Evolutionary conservation across 1,140 invertebrate genomes (phyloP).

Genomic region (Himalopsyche phryganea): DNA sequence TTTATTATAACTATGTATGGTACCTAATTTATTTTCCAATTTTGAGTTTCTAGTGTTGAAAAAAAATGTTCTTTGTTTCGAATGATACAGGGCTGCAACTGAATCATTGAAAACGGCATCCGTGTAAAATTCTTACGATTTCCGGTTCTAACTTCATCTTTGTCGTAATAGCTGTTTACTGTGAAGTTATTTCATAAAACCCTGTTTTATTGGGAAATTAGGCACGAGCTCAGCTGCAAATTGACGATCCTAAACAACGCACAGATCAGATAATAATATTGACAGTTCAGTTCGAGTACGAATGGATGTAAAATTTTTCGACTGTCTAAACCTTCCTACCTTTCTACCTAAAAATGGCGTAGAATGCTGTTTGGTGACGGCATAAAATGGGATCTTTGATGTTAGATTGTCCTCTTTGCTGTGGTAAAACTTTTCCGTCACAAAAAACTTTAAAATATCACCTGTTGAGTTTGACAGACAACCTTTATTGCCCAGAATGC

Average conservation of each 20-base stretch:
- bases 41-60: too few species aligned
- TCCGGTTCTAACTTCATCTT: constrained; percentile 27
- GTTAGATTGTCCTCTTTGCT: constrained; percentile 62
- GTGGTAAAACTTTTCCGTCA: constrained; percentile 57
- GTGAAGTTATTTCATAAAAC: constrained; percentile 50
- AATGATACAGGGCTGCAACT: too few species aligned
- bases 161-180: constrained; percentile 36
- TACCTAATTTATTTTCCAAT: too few species aligned
- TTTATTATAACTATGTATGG: too few species aligned
- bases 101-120: too few species aligned
- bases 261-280: too few species aligned
- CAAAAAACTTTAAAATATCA: constrained; percentile 57
- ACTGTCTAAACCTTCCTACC: too few species aligned
- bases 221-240: constrained; percentile 37
- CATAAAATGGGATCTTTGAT: constrained; percentile 51
- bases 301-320: too few species aligned
- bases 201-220: constrained; percentile 45
- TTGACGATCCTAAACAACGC: neutral
- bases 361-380: constrained; percentile 8
- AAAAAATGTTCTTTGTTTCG: too few species aligned
- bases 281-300: too few species aligned
- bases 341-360: constrained; percentile 19
- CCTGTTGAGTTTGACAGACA: constrained; percentile 56
- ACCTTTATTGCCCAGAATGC: constrained; percentile 59
- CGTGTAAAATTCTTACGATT: neutral